Base-by-base conservation (phyloP, 2,888 invertebrate genomes). In the Philonicus albiceps region DNA sequence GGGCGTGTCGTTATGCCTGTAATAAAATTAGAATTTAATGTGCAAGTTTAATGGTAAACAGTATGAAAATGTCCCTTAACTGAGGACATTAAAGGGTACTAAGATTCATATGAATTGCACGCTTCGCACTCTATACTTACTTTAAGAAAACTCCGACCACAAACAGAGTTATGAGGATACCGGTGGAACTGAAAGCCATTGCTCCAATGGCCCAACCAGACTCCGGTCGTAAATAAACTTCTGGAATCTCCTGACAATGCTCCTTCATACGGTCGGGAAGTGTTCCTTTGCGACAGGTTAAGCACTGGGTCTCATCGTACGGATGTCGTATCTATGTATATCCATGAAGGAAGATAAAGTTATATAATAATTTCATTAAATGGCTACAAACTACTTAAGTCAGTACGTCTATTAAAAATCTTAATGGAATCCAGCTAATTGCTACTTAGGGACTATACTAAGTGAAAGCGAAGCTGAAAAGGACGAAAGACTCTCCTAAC, bases 161-260 rank as follows among this genome's bases (percentile, higher is more conserved):
- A 91, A 96, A 96, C 92, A 95, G 92, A 55, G 96, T 98, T 87
- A 97, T 94, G 85, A 97, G 92, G 89, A 98, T 96, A 19, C 99
- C 98, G 0, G 96, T 94, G 8, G 96, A 95, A 43, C 97, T 96
- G 91, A 98, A 95, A 11, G 96, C 95, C 96, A 98, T 97, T 13
- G 98, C 98, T 0, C 97, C 98, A 87, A 98, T 97, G 4, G 98
- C 98, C 96, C 98, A 97, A 78, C 96, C 96, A 88, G 97, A 97
- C 91, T 96, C 96, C 13, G 96, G 95, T 27, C 95, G 93, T 87
- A 97, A 93, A 91, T 96, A 97, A 86, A 96, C 95, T 92, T 97
- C 97, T 0, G 97, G 96, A 88, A 97, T 96, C 86, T 95, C 94
- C 16, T 94, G 94, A 92, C 97, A 98, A 89, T 93, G 93, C 31